phyloP scores from a whole-genome alignment of 2,113 vertebrate genomes.

The Garra rufa region DNA sequence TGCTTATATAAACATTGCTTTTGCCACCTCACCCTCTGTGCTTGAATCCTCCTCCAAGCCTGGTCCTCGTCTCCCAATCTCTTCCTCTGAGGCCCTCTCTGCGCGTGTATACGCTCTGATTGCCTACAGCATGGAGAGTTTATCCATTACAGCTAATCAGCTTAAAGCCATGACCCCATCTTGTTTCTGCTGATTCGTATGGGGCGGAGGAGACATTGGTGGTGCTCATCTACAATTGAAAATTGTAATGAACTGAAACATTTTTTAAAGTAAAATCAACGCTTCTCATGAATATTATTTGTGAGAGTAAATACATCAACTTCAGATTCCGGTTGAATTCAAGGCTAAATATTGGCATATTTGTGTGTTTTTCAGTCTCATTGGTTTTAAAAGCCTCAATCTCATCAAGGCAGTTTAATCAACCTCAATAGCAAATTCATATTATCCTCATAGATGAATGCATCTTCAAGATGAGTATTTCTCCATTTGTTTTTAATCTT shows the following conservation, averaged over 20 bases:
- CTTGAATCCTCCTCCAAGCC: conserved; percentile 10
- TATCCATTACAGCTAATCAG: conserved; percentile 49
- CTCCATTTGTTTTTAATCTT: conserved; percentile 26
- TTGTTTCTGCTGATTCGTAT: conserved; percentile 20
- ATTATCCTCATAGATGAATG: conserved; percentile 1
- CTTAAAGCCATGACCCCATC: conserved; percentile 20
- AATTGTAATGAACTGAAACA: not conserved
- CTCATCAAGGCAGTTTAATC: conserved; percentile 7
- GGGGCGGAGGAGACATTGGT: not conserved
- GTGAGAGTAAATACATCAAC: not conserved
- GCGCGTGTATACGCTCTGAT: conserved; percentile 5
- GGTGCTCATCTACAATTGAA: conserved; percentile 6
- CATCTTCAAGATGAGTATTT: conserved; percentile 20
- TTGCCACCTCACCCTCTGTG: conserved; percentile 24
- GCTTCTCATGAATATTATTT: conserved; percentile 5
- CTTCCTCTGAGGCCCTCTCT: conserved; percentile 20
- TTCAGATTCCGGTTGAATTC: not conserved
- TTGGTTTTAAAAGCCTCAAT: conserved; percentile 2
- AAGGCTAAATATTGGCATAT: not conserved
- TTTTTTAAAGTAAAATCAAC: not conserved
- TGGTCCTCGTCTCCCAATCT: not conserved
- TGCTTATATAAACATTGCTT: conserved; percentile 31
- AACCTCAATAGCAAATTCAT: not conserved
- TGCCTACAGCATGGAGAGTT: conserved; percentile 34
- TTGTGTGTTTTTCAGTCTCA: not conserved